Evolutionary conservation across 2,797 vertebrate species (phyloP).

Genomic region (Urocyon cinereoargenteus): DNA sequence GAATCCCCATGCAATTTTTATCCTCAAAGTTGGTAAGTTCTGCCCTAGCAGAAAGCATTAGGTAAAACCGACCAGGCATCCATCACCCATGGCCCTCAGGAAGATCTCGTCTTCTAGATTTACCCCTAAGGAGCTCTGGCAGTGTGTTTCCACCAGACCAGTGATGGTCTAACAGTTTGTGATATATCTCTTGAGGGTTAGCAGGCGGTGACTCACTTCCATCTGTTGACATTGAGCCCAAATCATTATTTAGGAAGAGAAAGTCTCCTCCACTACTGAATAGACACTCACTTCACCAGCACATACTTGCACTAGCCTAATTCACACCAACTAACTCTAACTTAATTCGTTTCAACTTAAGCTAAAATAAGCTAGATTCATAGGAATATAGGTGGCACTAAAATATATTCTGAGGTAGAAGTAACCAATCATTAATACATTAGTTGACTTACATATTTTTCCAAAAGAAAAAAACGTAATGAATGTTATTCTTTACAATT

Average conservation of each 20-base stretch:
- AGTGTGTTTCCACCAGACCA: background rate
- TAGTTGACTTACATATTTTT: background rate
- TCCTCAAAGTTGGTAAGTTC: background rate
- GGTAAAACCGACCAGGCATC: background rate
- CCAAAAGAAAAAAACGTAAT: background rate
- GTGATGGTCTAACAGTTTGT: background rate
- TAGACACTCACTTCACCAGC: background rate
- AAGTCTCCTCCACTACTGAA: background rate
- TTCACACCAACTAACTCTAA: background rate
- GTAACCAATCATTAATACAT: background rate
- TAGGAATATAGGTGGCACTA: background rate
- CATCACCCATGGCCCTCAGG: background rate
- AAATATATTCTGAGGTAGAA: background rate
- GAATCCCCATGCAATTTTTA: rapidly evolving
- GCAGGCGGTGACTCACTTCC: background rate
- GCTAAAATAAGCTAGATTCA: background rate
- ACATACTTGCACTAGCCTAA: background rate
- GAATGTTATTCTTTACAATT: background rate
- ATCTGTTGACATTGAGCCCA: background rate
- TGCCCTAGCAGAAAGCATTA: background rate
- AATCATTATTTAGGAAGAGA: background rate
- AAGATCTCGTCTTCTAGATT: background rate
- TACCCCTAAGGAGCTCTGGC: background rate
- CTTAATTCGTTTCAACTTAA: background rate
- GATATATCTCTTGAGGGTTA: background rate